Percentiles rank a stretch among this genome's conserved stretches.
phyloP scores from a whole-genome alignment of 92 coral and sea anemone genomes.

The Palythoa caribaeorum region DNA sequence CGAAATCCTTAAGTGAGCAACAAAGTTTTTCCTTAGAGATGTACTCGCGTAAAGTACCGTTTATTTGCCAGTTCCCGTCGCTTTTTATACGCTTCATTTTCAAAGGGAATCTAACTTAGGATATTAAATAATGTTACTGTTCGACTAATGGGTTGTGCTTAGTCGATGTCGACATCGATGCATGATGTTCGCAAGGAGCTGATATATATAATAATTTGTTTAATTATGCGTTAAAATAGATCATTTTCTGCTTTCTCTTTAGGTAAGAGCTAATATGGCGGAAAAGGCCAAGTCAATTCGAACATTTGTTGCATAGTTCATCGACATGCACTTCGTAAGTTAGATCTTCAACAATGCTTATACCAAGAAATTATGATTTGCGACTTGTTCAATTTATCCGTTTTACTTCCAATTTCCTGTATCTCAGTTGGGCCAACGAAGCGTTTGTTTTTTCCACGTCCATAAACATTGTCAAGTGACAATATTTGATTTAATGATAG shows the following conservation, averaged over 20 bases:
- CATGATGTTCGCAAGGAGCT: no score
- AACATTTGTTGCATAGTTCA: not conserved
- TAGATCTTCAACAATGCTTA: not conserved
- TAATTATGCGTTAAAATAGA: not conserved
- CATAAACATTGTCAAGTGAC: not conserved
- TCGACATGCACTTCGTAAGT: not conserved
- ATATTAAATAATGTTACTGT: no score
- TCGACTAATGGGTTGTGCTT: no score
- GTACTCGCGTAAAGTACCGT: no score
- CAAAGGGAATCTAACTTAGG: no score
- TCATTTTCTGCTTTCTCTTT: not conserved
- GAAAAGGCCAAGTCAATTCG: not conserved
- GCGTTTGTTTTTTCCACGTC: not conserved
- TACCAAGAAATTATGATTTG: not conserved
- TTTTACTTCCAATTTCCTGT: not conserved
- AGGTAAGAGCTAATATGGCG: not conserved
- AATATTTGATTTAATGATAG: not conserved
- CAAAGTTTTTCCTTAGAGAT: no score
- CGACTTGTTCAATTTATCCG: not conserved
- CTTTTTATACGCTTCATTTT: no score
- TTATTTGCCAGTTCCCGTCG: no score
- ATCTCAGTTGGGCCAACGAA: not conserved
- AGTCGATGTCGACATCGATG: no score
- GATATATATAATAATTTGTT: not conserved
- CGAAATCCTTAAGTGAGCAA: no score